Conservation (phyloP, 2,113 vertebrate species). For the Hippocampus barbouri region DNA sequence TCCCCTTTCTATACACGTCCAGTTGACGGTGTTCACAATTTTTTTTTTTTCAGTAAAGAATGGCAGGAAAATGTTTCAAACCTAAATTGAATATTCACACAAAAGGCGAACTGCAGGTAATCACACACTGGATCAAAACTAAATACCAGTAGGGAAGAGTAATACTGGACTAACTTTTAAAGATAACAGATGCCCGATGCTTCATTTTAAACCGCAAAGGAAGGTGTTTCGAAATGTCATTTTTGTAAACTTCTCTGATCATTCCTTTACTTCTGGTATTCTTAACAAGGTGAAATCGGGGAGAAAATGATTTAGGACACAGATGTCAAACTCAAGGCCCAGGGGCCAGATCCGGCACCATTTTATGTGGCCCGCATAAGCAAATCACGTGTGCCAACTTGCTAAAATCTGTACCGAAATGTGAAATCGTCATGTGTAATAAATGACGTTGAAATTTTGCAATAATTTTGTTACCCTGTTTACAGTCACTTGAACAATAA, state of each 20-base stretch:
- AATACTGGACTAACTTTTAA: not conserved
- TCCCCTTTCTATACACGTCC: not conserved
- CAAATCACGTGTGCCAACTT: no score
- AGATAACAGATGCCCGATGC: no score
- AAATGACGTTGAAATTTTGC: no score
- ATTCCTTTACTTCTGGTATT: not conserved
- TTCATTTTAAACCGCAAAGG: not conserved
- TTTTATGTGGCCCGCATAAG: no score
- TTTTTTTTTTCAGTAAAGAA: not conserved
- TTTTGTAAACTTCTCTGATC: not conserved
- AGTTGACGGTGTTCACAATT: not conserved
- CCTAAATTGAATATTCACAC: not conserved
- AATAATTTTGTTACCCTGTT: no score
- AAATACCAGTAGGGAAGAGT: not conserved
- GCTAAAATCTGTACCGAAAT: no score
- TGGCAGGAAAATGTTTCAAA: not conserved
- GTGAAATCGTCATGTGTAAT: no score
- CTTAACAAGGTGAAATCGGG: not conserved
- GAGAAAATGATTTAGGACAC: not conserved
- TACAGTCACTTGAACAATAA: no score
- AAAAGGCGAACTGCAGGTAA: not conserved
- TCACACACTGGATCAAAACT: not conserved
- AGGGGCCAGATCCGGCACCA: no score
- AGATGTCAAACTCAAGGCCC: not conserved
- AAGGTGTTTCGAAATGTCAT: not conserved